Evolutionary conservation across 2,797 vertebrate genomes (phyloP).

Genomic region (Trachops cirrhosus): DNA sequence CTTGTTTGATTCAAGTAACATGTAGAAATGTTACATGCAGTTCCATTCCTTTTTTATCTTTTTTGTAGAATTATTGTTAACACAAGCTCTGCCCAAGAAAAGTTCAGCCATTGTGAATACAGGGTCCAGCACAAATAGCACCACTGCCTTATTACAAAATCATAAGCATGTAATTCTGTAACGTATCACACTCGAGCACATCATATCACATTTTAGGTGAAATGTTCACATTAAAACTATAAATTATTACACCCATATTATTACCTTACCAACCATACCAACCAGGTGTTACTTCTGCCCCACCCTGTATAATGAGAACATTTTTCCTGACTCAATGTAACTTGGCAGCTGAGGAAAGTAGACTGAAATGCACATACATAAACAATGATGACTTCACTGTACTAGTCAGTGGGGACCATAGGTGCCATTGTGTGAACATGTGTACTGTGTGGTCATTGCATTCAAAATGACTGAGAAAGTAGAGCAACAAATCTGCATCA

Average conservation of each 20-base stretch:
- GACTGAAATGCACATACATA: background rate
- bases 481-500: background rate
- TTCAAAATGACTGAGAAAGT: background rate
- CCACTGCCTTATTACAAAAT: too few species aligned
- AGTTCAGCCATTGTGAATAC: too few species aligned
- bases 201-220: too few species aligned
- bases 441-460: background rate
- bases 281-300: too few species aligned
- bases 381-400: background rate
- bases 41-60: background rate
- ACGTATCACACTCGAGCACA: too few species aligned
- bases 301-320: too few species aligned
- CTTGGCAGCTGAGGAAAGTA: background rate
- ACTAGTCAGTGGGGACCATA: background rate
- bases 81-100: too few species aligned
- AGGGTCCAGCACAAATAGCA: too few species aligned
- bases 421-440: background rate
- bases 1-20: background rate
- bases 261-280: too few species aligned
- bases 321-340: background rate
- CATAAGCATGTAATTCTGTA: too few species aligned
- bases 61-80: background rate
- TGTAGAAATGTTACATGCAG: background rate
- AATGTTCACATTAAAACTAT: too few species aligned
- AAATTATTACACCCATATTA: too few species aligned